Base-by-base conservation (phyloP, 2,113 vertebrate species). In the Montifringilla adamsi region DNA sequence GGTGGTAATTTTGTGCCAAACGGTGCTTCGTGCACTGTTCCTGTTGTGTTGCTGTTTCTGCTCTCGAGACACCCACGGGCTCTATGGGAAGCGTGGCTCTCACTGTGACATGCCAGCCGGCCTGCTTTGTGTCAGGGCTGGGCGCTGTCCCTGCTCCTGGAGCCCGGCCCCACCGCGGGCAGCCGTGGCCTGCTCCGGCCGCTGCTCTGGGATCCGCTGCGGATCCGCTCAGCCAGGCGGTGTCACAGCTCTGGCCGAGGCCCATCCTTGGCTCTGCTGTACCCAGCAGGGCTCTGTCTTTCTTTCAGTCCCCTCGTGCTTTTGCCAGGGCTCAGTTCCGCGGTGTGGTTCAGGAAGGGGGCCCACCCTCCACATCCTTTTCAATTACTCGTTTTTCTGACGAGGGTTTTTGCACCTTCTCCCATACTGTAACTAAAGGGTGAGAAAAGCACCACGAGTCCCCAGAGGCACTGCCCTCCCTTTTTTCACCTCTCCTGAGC, bases 341-440 rank as follows among this genome's bases (percentile, higher is more conserved):
- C 1, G 0, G 4, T 8, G 3, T 6, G 8, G 21, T 13, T 41
- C 0, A 3, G 11, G 47, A 5, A 44, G 59, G 55, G 4, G 35
- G 84, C 31, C 31, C 55, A 39, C n/a, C 74, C 59, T 76, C 37
- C 80, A 8, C 52, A 50, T 83, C 77, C 81, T 87, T 47, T 56
- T n/a, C 5, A 3, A 14, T 88, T 60, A 22, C 43, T 37, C 47
- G 46, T 33, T 86, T 53, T 60, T n/a, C 79, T 83, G 83, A 85
- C 80, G 67, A 95, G 59, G 28, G 7, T 80, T 90, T 95, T 86
- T 80, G 73, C 76, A 33, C 93, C 86, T 95, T 84, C 59, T 55
- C 43, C 64, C 37, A 4, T 35, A 2, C 43, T 81, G 77, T 87
- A 30, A 20, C 68, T 55, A 5, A 62, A 75, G 87, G 72, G 77